Evolutionary conservation across 2,888 invertebrate species (phyloP).

Genomic region (Lomographa bimaculata): DNA sequence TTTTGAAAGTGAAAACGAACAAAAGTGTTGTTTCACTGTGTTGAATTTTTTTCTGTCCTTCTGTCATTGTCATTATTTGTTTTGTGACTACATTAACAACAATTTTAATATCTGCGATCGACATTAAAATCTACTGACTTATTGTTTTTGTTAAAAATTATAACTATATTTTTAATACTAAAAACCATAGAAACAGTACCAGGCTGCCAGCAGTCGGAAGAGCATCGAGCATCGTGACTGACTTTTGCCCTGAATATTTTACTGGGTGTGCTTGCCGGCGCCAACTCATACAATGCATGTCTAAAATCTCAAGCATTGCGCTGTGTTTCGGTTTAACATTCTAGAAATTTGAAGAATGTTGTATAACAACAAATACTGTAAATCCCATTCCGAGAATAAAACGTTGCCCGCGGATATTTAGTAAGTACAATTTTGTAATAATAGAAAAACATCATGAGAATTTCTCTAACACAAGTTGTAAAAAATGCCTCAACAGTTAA

Average conservation of each 20-base stretch:
- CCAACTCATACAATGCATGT: conserved; percentile 56
- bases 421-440: too few species aligned
- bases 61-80: too few species aligned
- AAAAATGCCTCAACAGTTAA: conserved; percentile 30
- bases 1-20: conserved; percentile 31
- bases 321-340: conserved; percentile 14
- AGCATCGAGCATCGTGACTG: conserved; percentile 68
- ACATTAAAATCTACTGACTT: too few species aligned
- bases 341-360: conserved; percentile 9
- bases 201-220: conserved; percentile 50
- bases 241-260: conserved; percentile 80
- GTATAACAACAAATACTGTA: conserved; percentile 2
- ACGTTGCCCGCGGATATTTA: too few species aligned
- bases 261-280: conserved; percentile 59
- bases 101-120: too few species aligned
- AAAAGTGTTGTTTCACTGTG: too few species aligned
- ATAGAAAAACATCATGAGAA: conserved; percentile 2
- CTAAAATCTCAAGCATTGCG: conserved; percentile 49
- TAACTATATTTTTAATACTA: too few species aligned
- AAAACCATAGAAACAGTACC: too few species aligned
- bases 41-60: too few species aligned
- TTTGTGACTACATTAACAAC: too few species aligned
- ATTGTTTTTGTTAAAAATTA: too few species aligned
- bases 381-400: background rate
- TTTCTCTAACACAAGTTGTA: conserved; percentile 24